Percentiles rank a stretch among this genome's conserved stretches.
phyloP scores from a whole-genome alignment of 1,140 invertebrate genomes.

The Drosophila hydei region DNA sequence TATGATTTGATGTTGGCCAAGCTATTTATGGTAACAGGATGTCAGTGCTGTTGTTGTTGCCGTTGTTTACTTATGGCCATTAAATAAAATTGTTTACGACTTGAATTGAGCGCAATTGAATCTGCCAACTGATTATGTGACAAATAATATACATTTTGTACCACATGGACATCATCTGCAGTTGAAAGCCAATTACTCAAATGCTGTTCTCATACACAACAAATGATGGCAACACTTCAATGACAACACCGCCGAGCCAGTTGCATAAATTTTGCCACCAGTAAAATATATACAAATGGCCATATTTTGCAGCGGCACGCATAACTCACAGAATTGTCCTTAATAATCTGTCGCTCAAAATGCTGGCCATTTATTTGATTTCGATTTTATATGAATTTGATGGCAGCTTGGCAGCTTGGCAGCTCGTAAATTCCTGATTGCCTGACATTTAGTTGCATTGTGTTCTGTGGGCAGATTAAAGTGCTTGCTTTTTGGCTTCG shows the following conservation, averaged over 20 bases:
- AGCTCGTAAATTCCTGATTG: conserved; percentile 54
- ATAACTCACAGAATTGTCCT: conserved; percentile 33
- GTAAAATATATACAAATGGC: conserved; percentile 45
- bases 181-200: conserved; percentile 68
- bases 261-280: conserved; percentile 65
- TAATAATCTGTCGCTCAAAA: conserved; percentile 56
- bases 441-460: conserved; percentile 18
- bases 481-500: conserved; percentile 10
- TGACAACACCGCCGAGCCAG: conserved; percentile 26
- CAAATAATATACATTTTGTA: not conserved
- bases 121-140: conserved; percentile 57
- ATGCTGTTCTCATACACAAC: conserved; percentile 50
- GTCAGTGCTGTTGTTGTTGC: conserved; percentile 15
- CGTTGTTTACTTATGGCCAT: conserved; percentile 50
- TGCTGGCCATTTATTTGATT: conserved; percentile 67
- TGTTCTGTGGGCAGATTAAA: conserved; percentile 18
- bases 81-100: conserved; percentile 64
- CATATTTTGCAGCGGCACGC: conserved; percentile 65
- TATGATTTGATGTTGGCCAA: conserved; percentile 44
- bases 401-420: conserved; percentile 7
- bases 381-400: conserved; percentile 54
- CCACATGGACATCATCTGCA: conserved; percentile 14
- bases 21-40: conserved; percentile 46
- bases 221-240: conserved; percentile 61
- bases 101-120: conserved; percentile 55